Conservation (phyloP, 2,888 invertebrate species). For the Dolomedes plantarius region DNA sequence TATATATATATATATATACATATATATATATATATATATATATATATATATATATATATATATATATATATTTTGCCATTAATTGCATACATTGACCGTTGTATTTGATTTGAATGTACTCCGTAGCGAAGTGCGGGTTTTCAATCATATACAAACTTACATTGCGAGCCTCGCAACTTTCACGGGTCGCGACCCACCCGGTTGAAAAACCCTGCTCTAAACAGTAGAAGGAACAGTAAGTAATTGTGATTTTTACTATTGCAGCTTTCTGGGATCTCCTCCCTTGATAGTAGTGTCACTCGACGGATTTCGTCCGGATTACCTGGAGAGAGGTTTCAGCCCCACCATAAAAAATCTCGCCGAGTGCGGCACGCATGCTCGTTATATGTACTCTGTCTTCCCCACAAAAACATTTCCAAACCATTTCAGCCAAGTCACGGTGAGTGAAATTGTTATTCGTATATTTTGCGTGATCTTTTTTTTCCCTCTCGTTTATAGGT, state of each 20-base stretch:
- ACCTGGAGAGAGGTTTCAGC: constrained; percentile 80
- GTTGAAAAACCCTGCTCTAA: too few species aligned
- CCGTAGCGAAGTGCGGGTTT: too few species aligned
- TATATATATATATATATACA: too few species aligned
- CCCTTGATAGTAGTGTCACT: constrained; percentile 82
- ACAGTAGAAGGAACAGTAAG: too few species aligned
- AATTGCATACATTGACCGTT: too few species aligned
- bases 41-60: too few species aligned
- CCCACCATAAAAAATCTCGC: constrained; percentile 81
- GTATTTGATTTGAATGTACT: too few species aligned
- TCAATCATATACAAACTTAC: too few species aligned
- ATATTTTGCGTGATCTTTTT: background rate
- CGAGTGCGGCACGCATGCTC: constrained; percentile 80
- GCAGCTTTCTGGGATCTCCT: constrained; percentile 75
- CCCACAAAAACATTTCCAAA: constrained; percentile 86
- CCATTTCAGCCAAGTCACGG: constrained; percentile 83
- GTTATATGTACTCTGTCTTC: constrained; percentile 81
- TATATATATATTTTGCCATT: too few species aligned
- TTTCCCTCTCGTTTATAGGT: background rate
- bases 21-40: too few species aligned
- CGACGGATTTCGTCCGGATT: constrained; percentile 85
- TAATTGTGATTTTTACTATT: background rate
- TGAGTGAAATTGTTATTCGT: constrained; percentile 2
- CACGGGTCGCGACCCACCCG: too few species aligned
- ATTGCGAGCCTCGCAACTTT: too few species aligned